Conservation (phyloP, 2,113 vertebrate species). For the Hydrolagus affinis region DNA sequence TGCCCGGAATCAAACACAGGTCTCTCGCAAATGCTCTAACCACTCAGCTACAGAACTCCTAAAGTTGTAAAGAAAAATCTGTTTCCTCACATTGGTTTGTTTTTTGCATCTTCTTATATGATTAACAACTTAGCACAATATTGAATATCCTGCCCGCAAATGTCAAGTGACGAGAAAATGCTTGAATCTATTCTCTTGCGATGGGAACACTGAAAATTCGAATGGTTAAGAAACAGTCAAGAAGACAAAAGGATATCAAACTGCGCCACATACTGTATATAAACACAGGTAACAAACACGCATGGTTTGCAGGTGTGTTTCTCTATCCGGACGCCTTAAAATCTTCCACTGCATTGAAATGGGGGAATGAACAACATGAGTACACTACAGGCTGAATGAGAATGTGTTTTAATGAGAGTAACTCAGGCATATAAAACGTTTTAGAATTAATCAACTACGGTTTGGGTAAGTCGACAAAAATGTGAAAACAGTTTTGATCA, state of each 20-base stretch:
- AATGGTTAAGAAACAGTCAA: neutral
- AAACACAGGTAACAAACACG: neutral
- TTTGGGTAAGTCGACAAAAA: neutral
- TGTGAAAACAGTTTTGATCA: neutral
- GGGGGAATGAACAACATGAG: neutral
- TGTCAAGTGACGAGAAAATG: no score
- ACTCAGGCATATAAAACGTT: neutral
- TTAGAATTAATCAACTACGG: conserved; percentile 13
- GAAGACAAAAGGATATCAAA: neutral
- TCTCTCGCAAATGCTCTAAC: no score
- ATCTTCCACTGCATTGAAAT: neutral
- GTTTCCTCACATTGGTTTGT: no score
- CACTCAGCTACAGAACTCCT: no score
- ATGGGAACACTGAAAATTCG: neutral
- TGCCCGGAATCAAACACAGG: no score
- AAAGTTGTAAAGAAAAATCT: no score
- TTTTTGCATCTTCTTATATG: no score
- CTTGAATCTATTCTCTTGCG: neutral
- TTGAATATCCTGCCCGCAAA: no score
- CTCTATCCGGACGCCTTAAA: neutral
- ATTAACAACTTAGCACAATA: no score
- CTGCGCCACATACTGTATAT: neutral
- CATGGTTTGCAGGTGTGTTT: neutral
- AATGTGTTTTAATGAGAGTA: neutral
- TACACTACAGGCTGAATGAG: neutral